Evolutionary conservation across 2,888 invertebrate genomes (phyloP).

Genomic region (Diarsia brunnea): DNA sequence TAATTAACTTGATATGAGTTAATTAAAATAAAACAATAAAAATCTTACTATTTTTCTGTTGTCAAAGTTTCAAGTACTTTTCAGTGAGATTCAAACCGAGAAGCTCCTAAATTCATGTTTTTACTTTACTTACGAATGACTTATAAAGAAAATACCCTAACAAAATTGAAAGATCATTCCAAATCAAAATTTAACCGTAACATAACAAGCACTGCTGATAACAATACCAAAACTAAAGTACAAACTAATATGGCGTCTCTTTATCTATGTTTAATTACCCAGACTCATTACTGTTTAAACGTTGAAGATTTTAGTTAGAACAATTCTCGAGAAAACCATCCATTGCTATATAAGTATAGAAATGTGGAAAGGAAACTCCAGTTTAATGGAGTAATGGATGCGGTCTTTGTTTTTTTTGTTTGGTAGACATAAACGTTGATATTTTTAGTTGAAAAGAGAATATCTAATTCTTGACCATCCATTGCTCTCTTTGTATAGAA

Average conservation of each 20-base stretch:
- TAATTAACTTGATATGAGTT: too few relatives aligned
- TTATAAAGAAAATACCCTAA: neutral
- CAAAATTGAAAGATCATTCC: neutral
- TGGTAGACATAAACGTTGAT: too few relatives aligned
- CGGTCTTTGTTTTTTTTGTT: neutral
- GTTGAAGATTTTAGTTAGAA: neutral
- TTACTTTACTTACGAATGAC: neutral
- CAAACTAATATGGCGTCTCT: conserved; percentile 55
- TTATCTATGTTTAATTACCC: conserved; percentile 66
- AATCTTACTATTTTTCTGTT: too few relatives aligned
- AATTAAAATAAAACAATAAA: too few relatives aligned
- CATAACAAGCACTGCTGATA: conserved; percentile 21
- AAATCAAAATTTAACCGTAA: neutral
- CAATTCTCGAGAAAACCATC: neutral
- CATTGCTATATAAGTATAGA: conserved; percentile 3
- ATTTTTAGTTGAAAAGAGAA: too few relatives aligned
- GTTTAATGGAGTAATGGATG: neutral
- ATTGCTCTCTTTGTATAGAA: neutral
- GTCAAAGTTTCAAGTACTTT: too few relatives aligned
- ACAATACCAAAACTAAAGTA: conserved; percentile 31
- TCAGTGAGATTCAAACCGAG: too few relatives aligned
- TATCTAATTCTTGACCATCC: neutral
- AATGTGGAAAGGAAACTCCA: neutral
- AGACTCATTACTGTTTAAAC: conserved; percentile 65
- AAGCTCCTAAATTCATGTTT: neutral